Evolutionary conservation across 2,113 vertebrate genomes (phyloP).

Genomic region (Anser cygnoides): DNA sequence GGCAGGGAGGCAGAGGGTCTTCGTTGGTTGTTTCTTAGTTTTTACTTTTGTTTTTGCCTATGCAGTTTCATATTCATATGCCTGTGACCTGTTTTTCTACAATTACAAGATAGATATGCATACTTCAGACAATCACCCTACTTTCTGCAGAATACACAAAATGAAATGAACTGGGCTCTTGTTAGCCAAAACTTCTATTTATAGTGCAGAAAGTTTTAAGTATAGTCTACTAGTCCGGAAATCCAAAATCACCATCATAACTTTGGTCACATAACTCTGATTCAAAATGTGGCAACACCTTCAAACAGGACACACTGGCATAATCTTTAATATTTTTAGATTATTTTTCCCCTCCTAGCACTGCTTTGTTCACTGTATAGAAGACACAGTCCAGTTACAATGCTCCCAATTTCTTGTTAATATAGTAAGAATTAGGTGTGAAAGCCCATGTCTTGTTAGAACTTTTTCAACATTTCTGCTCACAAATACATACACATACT

Average conservation of each 20-base stretch:
- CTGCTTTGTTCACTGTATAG: background rate
- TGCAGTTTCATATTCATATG: background rate
- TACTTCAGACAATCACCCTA: background rate
- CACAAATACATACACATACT: background rate
- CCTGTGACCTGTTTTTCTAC: background rate
- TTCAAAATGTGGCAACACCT: background rate
- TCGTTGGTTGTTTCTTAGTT: too few species aligned
- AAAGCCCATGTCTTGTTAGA: background rate
- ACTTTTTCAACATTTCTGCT: background rate
- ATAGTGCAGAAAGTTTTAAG: background rate
- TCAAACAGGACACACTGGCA: background rate
- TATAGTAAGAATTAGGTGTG: background rate
- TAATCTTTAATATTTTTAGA: background rate
- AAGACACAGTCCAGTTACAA: background rate
- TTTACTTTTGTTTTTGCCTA: too few species aligned
- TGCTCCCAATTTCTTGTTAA: background rate
- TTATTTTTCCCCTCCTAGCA: background rate
- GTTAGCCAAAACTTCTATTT: background rate
- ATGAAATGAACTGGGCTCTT: background rate
- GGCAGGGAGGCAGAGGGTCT: too few species aligned
- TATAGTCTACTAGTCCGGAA: background rate
- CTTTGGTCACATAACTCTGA: background rate
- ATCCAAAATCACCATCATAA: background rate
- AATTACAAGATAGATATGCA: background rate
- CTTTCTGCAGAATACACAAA: background rate